Percentiles rank a stretch among this genome's conserved stretches.
Conservation (phyloP, 2,797 vertebrate genomes). For the Ctenopoma kingsleyae region DNA sequence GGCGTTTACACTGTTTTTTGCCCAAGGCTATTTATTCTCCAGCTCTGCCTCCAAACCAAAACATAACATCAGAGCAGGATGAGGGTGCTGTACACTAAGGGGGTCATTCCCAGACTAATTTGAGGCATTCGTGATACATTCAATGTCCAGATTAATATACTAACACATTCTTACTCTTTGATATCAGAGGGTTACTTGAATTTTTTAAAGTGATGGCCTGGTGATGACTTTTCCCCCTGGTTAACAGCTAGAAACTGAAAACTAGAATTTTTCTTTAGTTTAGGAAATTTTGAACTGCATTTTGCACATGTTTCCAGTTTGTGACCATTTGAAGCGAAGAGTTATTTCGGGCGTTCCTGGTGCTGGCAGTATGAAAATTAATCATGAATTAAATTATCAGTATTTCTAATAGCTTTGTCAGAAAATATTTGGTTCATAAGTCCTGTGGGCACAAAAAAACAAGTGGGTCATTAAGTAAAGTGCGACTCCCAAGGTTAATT, state of each 20-base stretch:
- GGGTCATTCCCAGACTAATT: conserved; percentile 16
- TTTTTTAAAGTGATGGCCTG: conserved; percentile 25
- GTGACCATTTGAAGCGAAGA: too few species aligned
- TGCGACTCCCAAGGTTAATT: too few species aligned
- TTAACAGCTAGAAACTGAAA: conserved; percentile 10
- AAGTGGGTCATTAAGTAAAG: too few species aligned
- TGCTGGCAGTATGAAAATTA: too few species aligned
- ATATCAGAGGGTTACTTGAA: conserved; percentile 8
- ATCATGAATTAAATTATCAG: too few species aligned
- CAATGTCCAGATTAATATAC: conserved; percentile 13
- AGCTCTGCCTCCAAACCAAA: conserved; percentile 35
- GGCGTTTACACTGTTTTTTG: conserved; percentile 11
- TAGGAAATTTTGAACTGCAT: too few species aligned
- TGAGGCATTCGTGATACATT: conserved; percentile 4
- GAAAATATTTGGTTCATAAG: too few species aligned
- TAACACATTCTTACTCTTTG: conserved; percentile 1
- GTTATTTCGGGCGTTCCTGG: too few species aligned
- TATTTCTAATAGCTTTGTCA: too few species aligned
- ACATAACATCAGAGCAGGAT: conserved; percentile 36
- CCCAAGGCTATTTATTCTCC: conserved; percentile 36
- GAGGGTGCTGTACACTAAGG: conserved; percentile 7
- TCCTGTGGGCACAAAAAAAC: too few species aligned
- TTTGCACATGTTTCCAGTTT: too few species aligned
- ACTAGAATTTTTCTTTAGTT: too few species aligned
- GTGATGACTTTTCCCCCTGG: conserved; percentile 1